These are phyloP conservation scores for Margarornis squamiger DNA, from an alignment of 2,797 vertebrate genomes.

Conservation along the genomic window DNA sequence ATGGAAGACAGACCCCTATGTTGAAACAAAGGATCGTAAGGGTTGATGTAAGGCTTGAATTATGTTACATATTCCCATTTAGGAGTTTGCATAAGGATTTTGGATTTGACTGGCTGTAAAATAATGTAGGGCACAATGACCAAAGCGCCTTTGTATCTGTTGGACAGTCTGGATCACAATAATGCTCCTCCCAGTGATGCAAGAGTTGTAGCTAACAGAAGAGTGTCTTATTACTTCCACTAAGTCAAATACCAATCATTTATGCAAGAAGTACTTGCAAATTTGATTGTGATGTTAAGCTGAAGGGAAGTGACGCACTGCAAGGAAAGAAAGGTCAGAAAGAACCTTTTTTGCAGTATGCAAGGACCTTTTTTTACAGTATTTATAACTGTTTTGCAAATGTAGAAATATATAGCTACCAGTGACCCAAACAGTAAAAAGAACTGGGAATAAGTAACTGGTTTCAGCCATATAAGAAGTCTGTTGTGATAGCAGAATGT, in stretches of 20 bases:
- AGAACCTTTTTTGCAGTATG: background rate
- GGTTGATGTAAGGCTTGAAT: background rate
- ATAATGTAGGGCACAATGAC: background rate
- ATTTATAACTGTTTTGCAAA: background rate
- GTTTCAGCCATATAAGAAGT: background rate
- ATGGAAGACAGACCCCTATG: background rate
- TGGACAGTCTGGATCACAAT: background rate
- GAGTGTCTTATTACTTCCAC: background rate
- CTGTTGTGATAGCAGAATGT: background rate
- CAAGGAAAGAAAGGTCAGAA: background rate
- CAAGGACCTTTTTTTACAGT: background rate
- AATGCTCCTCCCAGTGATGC: background rate
- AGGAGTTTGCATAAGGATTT: background rate
- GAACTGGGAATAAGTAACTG: background rate
- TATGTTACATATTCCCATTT: background rate
- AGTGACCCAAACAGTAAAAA: background rate
- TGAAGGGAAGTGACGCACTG: background rate
- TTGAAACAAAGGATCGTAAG: background rate
- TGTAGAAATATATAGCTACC: background rate
- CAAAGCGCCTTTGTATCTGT: background rate
- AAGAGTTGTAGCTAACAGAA: background rate
- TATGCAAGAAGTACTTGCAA: background rate
- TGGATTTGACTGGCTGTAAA: background rate
- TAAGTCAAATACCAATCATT: background rate
- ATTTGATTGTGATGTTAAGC: background rate